phyloP scores from a whole-genome alignment of 2,797 vertebrate genomes.

The Alosa sapidissima region DNA sequence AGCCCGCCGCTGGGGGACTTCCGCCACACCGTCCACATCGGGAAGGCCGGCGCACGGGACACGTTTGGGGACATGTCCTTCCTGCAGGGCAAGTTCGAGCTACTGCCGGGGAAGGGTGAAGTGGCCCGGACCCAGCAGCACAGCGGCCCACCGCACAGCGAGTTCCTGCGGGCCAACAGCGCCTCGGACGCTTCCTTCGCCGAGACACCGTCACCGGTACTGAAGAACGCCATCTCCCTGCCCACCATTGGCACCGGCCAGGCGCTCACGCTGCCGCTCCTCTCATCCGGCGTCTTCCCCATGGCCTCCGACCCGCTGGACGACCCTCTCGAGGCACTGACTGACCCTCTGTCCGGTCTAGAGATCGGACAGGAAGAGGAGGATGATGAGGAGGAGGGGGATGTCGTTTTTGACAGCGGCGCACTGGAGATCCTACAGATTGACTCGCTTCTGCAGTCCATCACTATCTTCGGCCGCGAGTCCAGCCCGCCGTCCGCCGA shows the following conservation, averaged over 20 bases:
- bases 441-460: conserved; percentile 81
- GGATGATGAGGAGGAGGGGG: conserved; percentile 59
- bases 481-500: conserved; percentile 70
- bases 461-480: conserved; percentile 83
- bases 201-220: conserved; percentile 94
- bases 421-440: conserved; percentile 81
- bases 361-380: conserved; percentile 67
- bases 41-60: conserved; percentile 90
- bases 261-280: conserved; percentile 87
- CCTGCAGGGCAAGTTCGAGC: conserved; percentile 94
- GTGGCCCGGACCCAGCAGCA: conserved; percentile 69
- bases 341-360: conserved; percentile 64
- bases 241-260: conserved; percentile 94
- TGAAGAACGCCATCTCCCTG: conserved; percentile 98
- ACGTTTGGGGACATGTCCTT: conserved; percentile 98
- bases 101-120: conserved; percentile 86
- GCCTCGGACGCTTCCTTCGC: conserved; percentile 87
- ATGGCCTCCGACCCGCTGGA: conserved; percentile 81
- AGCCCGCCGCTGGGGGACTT: conserved; percentile 98
- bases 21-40: conserved; percentile 97
- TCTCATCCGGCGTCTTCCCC: conserved; percentile 84
- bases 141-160: conserved; percentile 71
- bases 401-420: not conserved
- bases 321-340: conserved; percentile 56
- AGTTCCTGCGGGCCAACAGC: conserved; percentile 91